These are phyloP conservation scores for Serranochromis macrocephalus DNA, from an alignment of 2,113 vertebrate species.

Conservation along the genomic window DNA sequence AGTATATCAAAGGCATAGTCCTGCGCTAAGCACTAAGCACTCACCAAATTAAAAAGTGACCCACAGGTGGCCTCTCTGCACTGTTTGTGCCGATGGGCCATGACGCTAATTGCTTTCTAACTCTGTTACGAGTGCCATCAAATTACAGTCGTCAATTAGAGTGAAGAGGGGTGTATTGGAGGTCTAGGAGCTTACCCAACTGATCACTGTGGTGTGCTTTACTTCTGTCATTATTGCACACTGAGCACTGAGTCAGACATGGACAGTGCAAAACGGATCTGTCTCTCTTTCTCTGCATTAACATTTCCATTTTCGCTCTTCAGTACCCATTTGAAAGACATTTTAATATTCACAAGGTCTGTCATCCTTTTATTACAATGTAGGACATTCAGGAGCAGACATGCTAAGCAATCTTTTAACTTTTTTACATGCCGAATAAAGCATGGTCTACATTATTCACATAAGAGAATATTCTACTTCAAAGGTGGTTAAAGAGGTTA, in stretches of 20 bases:
- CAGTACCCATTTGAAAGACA: background rate
- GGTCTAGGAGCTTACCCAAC: conserved; percentile 55
- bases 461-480: background rate
- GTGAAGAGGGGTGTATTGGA: conserved; percentile 48
- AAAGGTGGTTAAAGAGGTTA: background rate
- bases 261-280: conserved; percentile 10
- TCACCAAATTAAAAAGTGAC: conserved; percentile 79
- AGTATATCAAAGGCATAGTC: conserved; percentile 75
- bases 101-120: conserved; percentile 78
- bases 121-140: conserved; percentile 76
- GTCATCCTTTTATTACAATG: background rate
- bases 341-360: background rate
- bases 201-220: conserved; percentile 47
- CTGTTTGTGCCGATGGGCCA: conserved; percentile 63
- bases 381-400: background rate
- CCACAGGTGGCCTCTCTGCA: conserved; percentile 71
- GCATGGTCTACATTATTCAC: background rate
- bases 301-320: background rate
- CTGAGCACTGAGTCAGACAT: conserved; percentile 41
- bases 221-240: conserved; percentile 61
- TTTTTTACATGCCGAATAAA: background rate
- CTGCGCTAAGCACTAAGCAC: conserved; percentile 74
- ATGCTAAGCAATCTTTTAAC: background rate
- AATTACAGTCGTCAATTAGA: conserved; percentile 72
- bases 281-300: background rate